Conservation (phyloP, 2,797 vertebrate genomes). For the Sebastes trivittatus region DNA sequence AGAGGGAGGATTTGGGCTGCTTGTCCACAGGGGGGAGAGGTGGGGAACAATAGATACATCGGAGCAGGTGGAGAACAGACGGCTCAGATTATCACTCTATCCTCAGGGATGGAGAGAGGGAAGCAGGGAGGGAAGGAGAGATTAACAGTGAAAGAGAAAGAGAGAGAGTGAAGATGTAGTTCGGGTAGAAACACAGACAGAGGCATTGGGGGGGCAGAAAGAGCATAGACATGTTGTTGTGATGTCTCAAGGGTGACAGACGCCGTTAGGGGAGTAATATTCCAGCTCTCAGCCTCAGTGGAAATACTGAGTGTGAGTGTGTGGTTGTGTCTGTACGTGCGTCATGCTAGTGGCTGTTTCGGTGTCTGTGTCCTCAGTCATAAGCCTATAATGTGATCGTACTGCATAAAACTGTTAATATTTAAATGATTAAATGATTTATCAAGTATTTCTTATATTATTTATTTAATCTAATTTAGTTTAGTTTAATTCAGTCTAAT, state of each 20-base stretch:
- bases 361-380: slow-evolving; percentile 20
- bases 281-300: slow-evolving; percentile 62
- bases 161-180: slow-evolving; percentile 49
- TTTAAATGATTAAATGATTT: background rate
- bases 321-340: slow-evolving; percentile 47
- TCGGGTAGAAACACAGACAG: slow-evolving; percentile 21
- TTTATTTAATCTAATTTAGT: background rate
- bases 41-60: slow-evolving; percentile 58
- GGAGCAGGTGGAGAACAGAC: slow-evolving; percentile 82
- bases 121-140: slow-evolving; percentile 39
- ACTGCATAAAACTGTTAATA: background rate
- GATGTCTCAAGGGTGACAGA: slow-evolving; percentile 63
- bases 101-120: slow-evolving; percentile 70
- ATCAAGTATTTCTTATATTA: background rate
- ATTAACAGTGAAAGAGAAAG: slow-evolving; percentile 48
- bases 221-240: slow-evolving; percentile 76
- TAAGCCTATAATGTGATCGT: background rate
- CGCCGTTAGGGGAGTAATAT: slow-evolving; percentile 63
- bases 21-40: slow-evolving; percentile 53
- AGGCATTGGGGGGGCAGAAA: slow-evolving; percentile 38
- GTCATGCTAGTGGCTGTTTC: slow-evolving; percentile 53
- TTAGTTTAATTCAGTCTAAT: no score
- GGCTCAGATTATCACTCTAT: slow-evolving; percentile 77
- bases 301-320: slow-evolving; percentile 67
- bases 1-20: slow-evolving; percentile 27